These are phyloP conservation scores for Cosmorhoe ocellata DNA, from an alignment of 2,888 invertebrate genomes.

Conservation along the genomic window DNA sequence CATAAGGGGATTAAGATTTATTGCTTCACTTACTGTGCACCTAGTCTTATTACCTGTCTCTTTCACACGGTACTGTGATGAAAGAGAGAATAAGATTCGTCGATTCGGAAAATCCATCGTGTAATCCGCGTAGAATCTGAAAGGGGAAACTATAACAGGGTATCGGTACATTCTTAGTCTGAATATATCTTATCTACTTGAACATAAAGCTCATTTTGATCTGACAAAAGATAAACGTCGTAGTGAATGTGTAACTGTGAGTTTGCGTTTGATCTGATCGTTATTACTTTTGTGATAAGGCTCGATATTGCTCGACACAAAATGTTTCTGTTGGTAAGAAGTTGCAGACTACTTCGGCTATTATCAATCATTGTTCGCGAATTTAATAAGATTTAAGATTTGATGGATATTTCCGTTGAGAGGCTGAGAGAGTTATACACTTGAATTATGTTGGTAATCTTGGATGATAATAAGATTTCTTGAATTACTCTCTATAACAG, in stretches of 20 bases:
- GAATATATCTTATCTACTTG: background rate
- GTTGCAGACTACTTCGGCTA: conserved; percentile 40
- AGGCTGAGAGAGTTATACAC: conserved; percentile 42
- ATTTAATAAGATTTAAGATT: conserved; percentile 63
- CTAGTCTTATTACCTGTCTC: conserved; percentile 29
- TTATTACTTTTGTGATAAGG: conserved; percentile 15
- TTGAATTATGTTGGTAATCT: conserved; percentile 35
- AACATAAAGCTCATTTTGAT: conserved; percentile 17
- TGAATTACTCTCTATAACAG: background rate
- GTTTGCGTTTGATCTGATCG: conserved; percentile 22
- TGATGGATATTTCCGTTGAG: conserved; percentile 55
- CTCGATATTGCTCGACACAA: conserved; percentile 16
- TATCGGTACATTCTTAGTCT: conserved; percentile 8
- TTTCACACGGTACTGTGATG: conserved; percentile 24
- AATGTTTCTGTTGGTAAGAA: conserved; percentile 25
- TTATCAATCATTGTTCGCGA: conserved; percentile 66
- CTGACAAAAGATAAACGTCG: background rate
- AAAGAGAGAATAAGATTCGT: conserved; percentile 34
- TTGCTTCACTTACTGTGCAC: conserved; percentile 46
- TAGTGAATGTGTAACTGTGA: conserved; percentile 6
- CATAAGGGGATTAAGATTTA: conserved; percentile 60
- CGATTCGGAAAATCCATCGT: conserved; percentile 38
- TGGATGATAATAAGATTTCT: conserved; percentile 1
- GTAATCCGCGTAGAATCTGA: conserved; percentile 46
- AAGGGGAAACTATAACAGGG: conserved; percentile 46